Evolutionary conservation across 1,140 invertebrate genomes (phyloP).

Genomic region (Ceratina japonica): DNA sequence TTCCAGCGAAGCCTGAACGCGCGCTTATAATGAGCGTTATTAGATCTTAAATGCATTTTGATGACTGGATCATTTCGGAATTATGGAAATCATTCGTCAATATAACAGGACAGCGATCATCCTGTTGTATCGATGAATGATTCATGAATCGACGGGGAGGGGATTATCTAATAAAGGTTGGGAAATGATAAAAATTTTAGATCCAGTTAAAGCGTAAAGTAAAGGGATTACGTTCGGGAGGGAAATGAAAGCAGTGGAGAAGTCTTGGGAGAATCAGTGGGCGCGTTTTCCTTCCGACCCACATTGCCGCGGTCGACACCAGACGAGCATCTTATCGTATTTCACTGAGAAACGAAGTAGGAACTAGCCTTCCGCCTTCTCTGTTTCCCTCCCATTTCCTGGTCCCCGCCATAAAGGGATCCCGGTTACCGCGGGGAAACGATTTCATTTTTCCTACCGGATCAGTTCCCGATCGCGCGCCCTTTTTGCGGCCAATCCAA

Average conservation of each 20-base stretch:
- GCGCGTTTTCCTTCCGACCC: constrained; percentile 26
- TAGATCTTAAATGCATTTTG: not conserved
- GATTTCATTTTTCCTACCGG: constrained; percentile 47
- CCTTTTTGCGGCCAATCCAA: constrained; percentile 29
- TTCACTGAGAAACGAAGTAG: constrained; percentile 30
- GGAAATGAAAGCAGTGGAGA: constrained; percentile 30
- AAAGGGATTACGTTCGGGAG: constrained; percentile 19
- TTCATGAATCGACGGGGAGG: too few species aligned
- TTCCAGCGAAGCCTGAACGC: not conserved
- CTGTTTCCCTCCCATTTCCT: not conserved
- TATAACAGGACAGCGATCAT: too few species aligned
- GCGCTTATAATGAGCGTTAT: constrained; percentile 17
- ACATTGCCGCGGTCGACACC: constrained; percentile 1
- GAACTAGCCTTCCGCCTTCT: not conserved
- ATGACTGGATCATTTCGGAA: too few species aligned
- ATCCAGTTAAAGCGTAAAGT: not conserved
- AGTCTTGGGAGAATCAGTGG: constrained; percentile 27
- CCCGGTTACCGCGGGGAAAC: constrained; percentile 32
- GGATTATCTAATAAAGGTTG: too few species aligned
- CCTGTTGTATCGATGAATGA: too few species aligned
- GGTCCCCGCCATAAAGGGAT: constrained; percentile 26
- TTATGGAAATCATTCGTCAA: too few species aligned
- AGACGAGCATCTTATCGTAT: constrained; percentile 22
- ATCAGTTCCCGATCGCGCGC: constrained; percentile 33
- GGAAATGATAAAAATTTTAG: constrained; percentile 3